Conservation (phyloP, 1,140 invertebrate genomes). For the Caerostris darwini region DNA sequence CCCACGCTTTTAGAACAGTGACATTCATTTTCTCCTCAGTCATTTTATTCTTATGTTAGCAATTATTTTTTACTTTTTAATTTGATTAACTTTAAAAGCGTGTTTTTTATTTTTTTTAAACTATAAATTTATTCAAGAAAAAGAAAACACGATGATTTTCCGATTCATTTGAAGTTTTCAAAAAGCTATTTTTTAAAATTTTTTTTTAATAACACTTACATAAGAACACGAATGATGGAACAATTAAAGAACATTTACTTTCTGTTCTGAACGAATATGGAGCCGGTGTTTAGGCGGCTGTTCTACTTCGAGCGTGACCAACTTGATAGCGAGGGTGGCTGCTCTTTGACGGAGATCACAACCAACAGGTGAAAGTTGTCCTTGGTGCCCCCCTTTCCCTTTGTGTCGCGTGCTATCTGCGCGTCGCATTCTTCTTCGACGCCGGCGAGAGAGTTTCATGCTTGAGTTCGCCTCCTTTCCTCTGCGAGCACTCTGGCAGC, state of each 20-base stretch:
- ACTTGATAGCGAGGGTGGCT: constrained; percentile 35
- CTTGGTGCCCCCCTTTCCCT: constrained; percentile 24
- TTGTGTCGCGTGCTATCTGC: constrained; percentile 18
- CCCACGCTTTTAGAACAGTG: too few species aligned
- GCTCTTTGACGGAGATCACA: constrained; percentile 12
- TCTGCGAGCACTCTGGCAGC: background rate
- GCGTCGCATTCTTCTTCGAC: constrained; percentile 57
- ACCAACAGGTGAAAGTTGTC: constrained; percentile 64
- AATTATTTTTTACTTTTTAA: too few species aligned
- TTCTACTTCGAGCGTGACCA: constrained; percentile 35
- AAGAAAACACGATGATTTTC: too few species aligned
- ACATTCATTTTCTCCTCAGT: too few species aligned
- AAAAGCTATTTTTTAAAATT: too few species aligned
- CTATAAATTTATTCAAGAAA: too few species aligned
- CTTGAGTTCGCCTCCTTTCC: constrained; percentile 54
- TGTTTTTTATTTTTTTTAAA: too few species aligned
- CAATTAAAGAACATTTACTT: background rate
- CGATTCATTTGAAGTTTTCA: too few species aligned
- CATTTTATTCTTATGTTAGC: too few species aligned
- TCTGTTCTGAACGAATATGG: background rate
- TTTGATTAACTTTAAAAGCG: too few species aligned
- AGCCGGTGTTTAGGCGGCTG: constrained; percentile 5
- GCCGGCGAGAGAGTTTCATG: constrained; percentile 54
- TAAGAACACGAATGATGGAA: background rate
- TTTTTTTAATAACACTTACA: too few species aligned